Evolutionary conservation across 1,140 invertebrate genomes (phyloP), one percentile per base, ranked within the genome.

Genomic region (Calliphora vicina): DNA sequence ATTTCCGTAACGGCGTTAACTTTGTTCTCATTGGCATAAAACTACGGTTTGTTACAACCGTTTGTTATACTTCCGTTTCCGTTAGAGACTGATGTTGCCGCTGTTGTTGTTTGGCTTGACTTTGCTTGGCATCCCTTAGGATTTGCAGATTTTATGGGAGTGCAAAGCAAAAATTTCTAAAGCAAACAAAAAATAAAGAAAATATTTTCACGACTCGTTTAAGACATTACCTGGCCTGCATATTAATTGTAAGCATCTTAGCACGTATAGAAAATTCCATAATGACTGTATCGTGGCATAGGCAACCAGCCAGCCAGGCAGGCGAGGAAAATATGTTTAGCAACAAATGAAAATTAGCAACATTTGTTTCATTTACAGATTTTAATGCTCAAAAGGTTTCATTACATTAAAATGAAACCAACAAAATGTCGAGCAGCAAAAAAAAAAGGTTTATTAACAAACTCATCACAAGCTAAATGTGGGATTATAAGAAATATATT

Each of bases 151-250:
- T 25, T 45, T 23, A 67, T 67, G 61, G 61, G 35, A 78, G 17
- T 35, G 8, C 26, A 74, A 74, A 50, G 35, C 4, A 35, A 35
- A 35, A 43, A 43, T 43, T 43, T 43, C 5, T 43, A 43, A 0
- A 35, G 35, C 35, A 35, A 35, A 35, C 6, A 35, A 35, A 35
- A 35, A 50, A 50, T 6, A n/a, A 50, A 6, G 45, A 50, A 50
- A 50, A 50, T 17, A 50, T 50, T 50, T 50, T 73, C 12, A 27
- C 27, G 72, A 78, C 74, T 78, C 74, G 74, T 78, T 78, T 78
- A 78, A 78, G 35, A 43, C 74, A 78, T 78, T 78, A 78, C 74
- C 74, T 78, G 74, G 74, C 35, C 23, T 43, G 74, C 74, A 78
- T 78, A 78, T 78, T 78, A 78, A 78, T 43, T 78, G 74, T 25